phyloP scores from a whole-genome alignment of 2,888 invertebrate genomes.

The Mesochorus sp. region DNA sequence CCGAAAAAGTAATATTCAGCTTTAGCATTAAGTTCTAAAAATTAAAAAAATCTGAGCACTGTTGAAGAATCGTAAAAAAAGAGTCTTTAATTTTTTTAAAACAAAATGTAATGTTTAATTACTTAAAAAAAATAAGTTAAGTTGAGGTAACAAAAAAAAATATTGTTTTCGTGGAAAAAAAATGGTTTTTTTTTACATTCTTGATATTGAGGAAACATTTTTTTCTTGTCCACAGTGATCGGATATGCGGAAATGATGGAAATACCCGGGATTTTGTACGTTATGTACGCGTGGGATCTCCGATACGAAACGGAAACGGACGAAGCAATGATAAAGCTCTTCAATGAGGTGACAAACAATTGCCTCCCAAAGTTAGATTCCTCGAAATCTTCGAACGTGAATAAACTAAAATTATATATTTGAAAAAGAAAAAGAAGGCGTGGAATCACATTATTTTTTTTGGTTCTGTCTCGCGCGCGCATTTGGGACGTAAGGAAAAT shows the following conservation, averaged over 20 bases:
- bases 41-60: too few species aligned
- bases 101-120: too few species aligned
- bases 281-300: slow-evolving; percentile 77
- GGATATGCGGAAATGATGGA: slow-evolving; percentile 75
- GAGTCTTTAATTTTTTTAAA: too few species aligned
- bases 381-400: slow-evolving; percentile 57
- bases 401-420: slow-evolving; percentile 57
- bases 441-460: not conserved
- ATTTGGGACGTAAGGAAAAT: not conserved
- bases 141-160: too few species aligned
- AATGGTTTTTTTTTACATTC: too few species aligned
- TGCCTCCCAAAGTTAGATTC: slow-evolving; percentile 32
- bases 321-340: slow-evolving; percentile 73
- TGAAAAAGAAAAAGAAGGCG: not conserved
- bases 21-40: too few species aligned
- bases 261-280: slow-evolving; percentile 71
- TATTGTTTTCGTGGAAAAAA: too few species aligned
- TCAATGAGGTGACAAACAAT: slow-evolving; percentile 68
- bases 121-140: too few species aligned
- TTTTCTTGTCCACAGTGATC: slow-evolving; percentile 71
- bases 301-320: slow-evolving; percentile 74
- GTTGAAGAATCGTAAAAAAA: too few species aligned
- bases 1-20: too few species aligned
- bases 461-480: not conserved
- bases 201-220: not conserved